Conservation (phyloP, 2,113 vertebrate genomes). For the Cyprinodon variegatus region DNA sequence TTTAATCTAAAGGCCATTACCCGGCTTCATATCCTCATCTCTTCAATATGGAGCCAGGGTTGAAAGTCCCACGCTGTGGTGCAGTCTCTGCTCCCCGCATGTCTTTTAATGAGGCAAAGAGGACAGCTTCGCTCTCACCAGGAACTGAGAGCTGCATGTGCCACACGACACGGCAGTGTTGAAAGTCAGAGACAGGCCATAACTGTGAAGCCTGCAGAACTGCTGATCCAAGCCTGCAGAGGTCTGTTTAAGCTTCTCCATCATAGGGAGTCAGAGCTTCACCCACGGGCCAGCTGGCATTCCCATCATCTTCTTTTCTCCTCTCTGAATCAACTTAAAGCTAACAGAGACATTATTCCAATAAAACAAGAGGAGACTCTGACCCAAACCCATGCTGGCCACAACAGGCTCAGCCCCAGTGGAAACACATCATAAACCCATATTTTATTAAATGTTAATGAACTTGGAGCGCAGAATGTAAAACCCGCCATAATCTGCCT, state of each 20-base stretch:
- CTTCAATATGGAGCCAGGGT: conserved; percentile 43
- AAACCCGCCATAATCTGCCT: conserved; percentile 45
- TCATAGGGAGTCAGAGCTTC: conserved; percentile 18
- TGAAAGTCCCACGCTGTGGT: conserved; percentile 25
- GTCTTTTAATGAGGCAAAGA: conserved; percentile 54
- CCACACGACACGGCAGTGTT: neutral
- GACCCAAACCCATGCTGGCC: conserved; percentile 27
- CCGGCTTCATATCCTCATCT: conserved; percentile 32
- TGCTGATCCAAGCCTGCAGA: conserved; percentile 13
- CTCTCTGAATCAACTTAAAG: conserved; percentile 12
- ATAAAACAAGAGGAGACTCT: conserved; percentile 25
- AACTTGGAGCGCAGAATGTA: conserved; percentile 43
- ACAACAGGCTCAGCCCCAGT: conserved; percentile 21
- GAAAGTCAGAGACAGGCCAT: conserved; percentile 12
- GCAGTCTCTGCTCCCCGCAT: conserved; percentile 18
- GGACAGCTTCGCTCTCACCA: conserved; percentile 45
- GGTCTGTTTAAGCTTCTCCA: conserved; percentile 14
- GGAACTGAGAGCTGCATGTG: conserved; percentile 36
- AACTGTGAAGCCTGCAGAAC: conserved; percentile 20
- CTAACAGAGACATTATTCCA: conserved; percentile 8
- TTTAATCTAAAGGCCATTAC: conserved; percentile 54
- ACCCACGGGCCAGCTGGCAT: conserved; percentile 26
- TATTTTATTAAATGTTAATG: conserved; percentile 53
- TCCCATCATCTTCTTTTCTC: conserved; percentile 16
- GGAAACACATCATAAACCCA: conserved; percentile 34